Evolutionary conservation across 2,113 vertebrate species (phyloP).

Genomic region (Phyllostomus hastatus): DNA sequence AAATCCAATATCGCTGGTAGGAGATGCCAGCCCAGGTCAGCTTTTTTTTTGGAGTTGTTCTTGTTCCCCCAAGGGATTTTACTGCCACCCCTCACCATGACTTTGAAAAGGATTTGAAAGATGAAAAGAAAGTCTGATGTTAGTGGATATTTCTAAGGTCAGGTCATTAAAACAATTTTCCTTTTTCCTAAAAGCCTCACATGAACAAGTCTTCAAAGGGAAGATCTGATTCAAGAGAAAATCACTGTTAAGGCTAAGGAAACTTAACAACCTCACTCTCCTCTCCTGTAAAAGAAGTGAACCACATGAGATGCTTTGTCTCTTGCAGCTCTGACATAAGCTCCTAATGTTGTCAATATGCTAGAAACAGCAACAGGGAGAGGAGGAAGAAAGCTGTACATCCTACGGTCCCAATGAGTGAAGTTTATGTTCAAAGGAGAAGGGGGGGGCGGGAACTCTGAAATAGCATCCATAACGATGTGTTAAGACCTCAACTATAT

Average conservation of each 20-base stretch:
- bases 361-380: not conserved
- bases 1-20: conserved; percentile 39
- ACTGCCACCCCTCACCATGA: not conserved
- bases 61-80: not conserved
- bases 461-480: not conserved
- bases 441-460: not conserved
- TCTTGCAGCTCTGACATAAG: not conserved
- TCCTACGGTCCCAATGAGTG: accelerated
- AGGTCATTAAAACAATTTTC: conserved; percentile 59
- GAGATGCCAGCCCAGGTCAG: conserved; percentile 53
- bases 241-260: not conserved
- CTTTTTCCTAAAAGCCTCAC: not conserved
- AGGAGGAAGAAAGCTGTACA: not conserved
- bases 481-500: not conserved
- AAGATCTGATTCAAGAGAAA: conserved; percentile 6
- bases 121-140: conserved; percentile 55
- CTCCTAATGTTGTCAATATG: not conserved
- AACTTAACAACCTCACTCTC: not conserved
- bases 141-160: conserved; percentile 22
- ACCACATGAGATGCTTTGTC: not conserved
- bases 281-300: not conserved
- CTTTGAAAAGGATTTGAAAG: conserved; percentile 42
- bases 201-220: conserved; percentile 47
- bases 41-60: not conserved
- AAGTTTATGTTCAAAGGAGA: not conserved